Percentiles rank a stretch among this genome's conserved stretches.
Evolutionary conservation across 2,888 invertebrate species (phyloP).

Genomic region (Drosophila pseudotakahashii): DNA sequence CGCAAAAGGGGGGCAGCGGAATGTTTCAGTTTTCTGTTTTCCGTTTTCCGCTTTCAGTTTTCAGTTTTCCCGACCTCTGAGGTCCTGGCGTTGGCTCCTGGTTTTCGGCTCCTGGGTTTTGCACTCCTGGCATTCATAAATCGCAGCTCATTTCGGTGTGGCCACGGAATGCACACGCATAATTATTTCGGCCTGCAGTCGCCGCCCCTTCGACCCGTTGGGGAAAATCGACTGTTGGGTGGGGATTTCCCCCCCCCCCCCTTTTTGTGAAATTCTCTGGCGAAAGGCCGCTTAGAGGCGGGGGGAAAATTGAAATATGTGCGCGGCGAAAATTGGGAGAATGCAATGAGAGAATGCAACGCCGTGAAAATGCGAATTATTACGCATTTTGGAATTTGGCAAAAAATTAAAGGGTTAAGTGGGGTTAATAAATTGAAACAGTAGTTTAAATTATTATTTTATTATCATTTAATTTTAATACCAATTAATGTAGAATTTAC

Average conservation of each 20-base stretch:
- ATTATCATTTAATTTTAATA: no score
- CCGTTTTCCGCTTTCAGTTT: not conserved
- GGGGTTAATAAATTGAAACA: not conserved
- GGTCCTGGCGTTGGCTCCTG: conserved; percentile 33
- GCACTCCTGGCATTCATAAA: conserved; percentile 69
- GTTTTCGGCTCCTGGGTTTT: conserved; percentile 19
- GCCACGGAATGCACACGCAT: conserved; percentile 81
- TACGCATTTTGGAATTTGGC: not conserved
- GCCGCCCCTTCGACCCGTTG: not conserved
- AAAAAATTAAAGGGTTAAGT: no score
- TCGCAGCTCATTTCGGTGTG: conserved; percentile 79
- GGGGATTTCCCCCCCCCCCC: not conserved
- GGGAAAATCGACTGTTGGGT: conserved; percentile 10
- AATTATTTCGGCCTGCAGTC: conserved; percentile 76
- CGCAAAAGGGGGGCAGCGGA: conserved; percentile 10
- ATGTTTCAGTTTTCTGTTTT: conserved; percentile 17
- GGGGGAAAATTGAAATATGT: conserved; percentile 11
- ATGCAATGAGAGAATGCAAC: conserved; percentile 5
- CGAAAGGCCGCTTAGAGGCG: conserved; percentile 2
- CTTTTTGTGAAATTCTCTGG: not conserved
- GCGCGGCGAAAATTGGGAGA: conserved; percentile 5
- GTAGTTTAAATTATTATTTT: no score
- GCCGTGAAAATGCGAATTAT: not conserved
- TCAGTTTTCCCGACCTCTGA: conserved; percentile 32
- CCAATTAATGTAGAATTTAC: no score